Base-by-base conservation (phyloP, 2,113 vertebrate species). In the Rhombomys opimus region DNA sequence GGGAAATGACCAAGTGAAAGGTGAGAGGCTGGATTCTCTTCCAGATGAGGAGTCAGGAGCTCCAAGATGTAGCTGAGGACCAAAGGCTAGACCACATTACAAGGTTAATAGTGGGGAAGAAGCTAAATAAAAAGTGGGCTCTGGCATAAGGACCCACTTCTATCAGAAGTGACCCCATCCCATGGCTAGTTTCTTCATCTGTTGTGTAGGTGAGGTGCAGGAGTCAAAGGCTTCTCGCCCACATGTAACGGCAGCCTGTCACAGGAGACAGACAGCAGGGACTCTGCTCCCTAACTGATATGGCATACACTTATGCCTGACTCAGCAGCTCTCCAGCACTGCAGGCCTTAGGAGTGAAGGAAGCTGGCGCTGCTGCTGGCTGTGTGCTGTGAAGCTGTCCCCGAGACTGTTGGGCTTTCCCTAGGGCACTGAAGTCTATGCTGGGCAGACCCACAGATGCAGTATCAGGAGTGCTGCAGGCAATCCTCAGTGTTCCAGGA, bases 301-400 rank as follows among this genome's bases (percentile, higher is more conserved):
- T 97, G 59, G 99, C 99, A 91, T 99, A 99, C 97, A 99, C 98
- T 98, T 99, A 89, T 97, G 99, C 99, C 98, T 99, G 99, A 41
- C 99, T 99, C 96, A 99, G 99, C 99, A 99, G 99, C 18, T 99
- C 99, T 85, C 99, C 99, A 86, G 99, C 99, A 32, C 99, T 98
- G 17, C 99, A 99, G 97, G 99, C 99, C 99, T 54, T 23, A 38
- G 7, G 85, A 35, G 65, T 23, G 17, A 8, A 54, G 85, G 38
- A 87, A 35, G 52, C 85, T 54, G 85, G 20, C 13, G 0, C 7
- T 27, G 11, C 12, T 30, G 20, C 32, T 9, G 20, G 85, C 11
- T 87, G 65, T 70, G 46, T n/a, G 52, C 65, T 54, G 3, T 15
- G 65, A 54, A n/a, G 46, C 30, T n/a, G 41, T 23, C 50, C 2